Base-by-base conservation (phyloP, 64 coral and sea anemone genomes). In the Pocillopora verrucosa region DNA sequence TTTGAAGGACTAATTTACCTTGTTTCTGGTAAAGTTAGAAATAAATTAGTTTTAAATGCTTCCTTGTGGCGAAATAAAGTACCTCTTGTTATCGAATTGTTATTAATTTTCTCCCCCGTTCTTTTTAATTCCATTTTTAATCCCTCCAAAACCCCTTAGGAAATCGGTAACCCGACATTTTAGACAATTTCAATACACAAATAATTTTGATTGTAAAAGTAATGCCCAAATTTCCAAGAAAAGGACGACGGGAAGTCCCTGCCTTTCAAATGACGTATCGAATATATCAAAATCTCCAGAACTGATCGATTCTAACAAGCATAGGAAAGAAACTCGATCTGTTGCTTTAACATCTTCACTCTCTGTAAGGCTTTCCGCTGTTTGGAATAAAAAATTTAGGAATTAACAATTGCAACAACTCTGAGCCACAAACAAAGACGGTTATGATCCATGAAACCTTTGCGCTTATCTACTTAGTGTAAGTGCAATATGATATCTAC, bases 351-450 rank as follows among this genome's bases (percentile, higher is more conserved):
- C 67, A 70, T 73, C 80, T 90, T 74, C 24, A 83, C 72, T 60
- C 58, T 90, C 79, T 75, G 58, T 67, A 90, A 82, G 59, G 59
- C 65, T 36, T 74, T 59, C 36, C 79, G 78, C 89, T 90, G 89
- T 90, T 80, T 61, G 89, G 68, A 61, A 90, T 84, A 90, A 90
- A 74, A 90, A 34, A 90, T 51, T 37, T 82, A 59, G 51, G 10
- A 34, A 89, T 85, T 80, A 89, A 80, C 4, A 76, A 75, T 73
- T n/a, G 20, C 30, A 60, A 60, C 12, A 88, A 37, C 15, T 19
- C 36, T 78, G 30, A 22, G 37, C 10, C 67, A 70, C 22, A 9
- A 26, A 1, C 67, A 70, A 26, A 24, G 67, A 70, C 20, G n/a
- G 25, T 20, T 24, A 20, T 25, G 11, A n/a, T 22, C 20, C 10